Base-by-base conservation (phyloP, 2,113 vertebrate species). In the Oncorhynchus mykiss region DNA sequence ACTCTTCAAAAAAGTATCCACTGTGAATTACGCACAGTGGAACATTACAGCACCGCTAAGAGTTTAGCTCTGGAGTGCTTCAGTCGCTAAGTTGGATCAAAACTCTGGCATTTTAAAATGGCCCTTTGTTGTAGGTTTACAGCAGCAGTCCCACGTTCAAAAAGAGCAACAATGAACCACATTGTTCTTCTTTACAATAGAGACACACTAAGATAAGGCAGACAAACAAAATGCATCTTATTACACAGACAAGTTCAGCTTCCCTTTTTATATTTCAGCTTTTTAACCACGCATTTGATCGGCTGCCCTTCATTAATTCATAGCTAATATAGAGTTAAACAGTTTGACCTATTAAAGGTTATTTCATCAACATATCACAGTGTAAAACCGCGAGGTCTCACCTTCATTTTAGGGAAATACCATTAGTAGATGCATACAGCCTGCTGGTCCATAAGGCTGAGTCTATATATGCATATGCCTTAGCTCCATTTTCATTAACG, bases 211-310 rank as follows among this genome's bases (percentile, higher is more conserved):
- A n/a, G 59, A 24, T 22, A 62, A 62, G 59, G 59, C 59, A 62
- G 59, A 22, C n/a, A n/a, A 62, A 24, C 59, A 62, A n/a, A 8
- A 22, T 3, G 7, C 59, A 62, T 62, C n/a, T 62, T 22, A 62
- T 62, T 62, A 62, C 59, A 62, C 20, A 62, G 18, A 62, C n/a
- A 62, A 20, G 29, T 22, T 68, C 67, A 34, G 31, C 29, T 34
- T 68, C 67, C 67, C 67, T 68, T 68, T 34, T 62, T 24, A n/a
- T 34, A 39, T n/a, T 68, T 68, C 31, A 68, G 29, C 29, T 68
- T 68, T 68, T 67, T 4, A 29, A 14, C 16, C 20, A 39, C 14
- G 11, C 22, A 22, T 18, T 67, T 29, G n/a, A 67, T 18, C 12
- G 29, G n/a, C 3, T 65, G 22, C 11, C 62, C 25, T 64, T 24